Conservation (phyloP, 2,113 vertebrate species). For the Azemiops feae region DNA sequence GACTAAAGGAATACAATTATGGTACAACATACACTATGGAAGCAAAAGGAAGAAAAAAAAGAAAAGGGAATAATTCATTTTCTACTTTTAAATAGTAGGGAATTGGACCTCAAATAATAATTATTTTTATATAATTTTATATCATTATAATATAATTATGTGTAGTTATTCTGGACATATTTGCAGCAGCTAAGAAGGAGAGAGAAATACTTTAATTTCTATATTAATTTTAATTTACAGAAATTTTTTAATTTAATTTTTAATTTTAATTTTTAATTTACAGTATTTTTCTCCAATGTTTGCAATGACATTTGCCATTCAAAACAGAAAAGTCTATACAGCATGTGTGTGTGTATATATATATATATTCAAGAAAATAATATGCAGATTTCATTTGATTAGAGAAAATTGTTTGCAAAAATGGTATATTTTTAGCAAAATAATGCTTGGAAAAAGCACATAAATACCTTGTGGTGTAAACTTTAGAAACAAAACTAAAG, state of each 20-base stretch:
- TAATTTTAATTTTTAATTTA: too few relatives aligned
- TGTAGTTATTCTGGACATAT: not conserved
- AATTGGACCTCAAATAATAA: not conserved
- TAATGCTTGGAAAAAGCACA: not conserved
- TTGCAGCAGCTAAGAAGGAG: not conserved
- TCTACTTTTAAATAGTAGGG: not conserved
- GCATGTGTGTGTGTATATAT: not conserved
- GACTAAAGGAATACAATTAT: constrained; percentile 30
- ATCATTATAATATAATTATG: not conserved
- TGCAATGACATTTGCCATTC: not conserved
- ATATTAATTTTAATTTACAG: not conserved
- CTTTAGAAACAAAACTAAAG: not conserved
- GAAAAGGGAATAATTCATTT: not conserved
- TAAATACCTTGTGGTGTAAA: not conserved
- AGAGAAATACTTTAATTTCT: not conserved
- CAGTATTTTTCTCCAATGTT: not conserved
- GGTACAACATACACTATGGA: not conserved
- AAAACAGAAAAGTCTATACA: not conserved
- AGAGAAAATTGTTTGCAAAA: not conserved
- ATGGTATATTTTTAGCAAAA: not conserved
- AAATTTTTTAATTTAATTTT: too few relatives aligned
- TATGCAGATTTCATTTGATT: not conserved
- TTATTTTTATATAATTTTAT: not conserved
- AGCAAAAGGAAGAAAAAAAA: not conserved
- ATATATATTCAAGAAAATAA: not conserved